phyloP scores from a whole-genome alignment of 2,888 invertebrate species.

The Thera obeliscata region DNA sequence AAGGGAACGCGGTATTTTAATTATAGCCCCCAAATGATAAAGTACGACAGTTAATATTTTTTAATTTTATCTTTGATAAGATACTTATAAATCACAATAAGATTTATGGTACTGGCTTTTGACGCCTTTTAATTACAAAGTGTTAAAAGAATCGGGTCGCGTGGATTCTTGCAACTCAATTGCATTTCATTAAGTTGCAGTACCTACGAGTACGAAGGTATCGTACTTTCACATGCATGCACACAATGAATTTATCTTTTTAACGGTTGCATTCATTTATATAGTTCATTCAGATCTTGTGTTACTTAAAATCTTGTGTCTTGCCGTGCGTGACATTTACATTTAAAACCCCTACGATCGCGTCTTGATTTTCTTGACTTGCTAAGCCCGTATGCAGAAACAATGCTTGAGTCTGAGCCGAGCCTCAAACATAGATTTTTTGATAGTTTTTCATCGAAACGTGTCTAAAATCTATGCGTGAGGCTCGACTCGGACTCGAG shows the following conservation, averaged over 20 bases:
- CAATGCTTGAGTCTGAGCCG: too few species aligned
- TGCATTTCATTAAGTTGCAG: constrained; percentile 22
- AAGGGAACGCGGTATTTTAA: constrained; percentile 51
- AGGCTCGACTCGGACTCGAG: too few species aligned
- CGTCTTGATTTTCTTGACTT: too few species aligned
- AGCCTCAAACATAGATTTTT: too few species aligned
- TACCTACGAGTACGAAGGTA: constrained; percentile 8
- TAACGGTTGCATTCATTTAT: not conserved
- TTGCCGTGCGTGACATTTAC: too few species aligned
- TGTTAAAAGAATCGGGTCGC: constrained; percentile 29
- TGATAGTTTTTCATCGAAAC: too few species aligned
- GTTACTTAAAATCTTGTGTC: too few species aligned
- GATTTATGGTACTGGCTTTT: constrained; percentile 41
- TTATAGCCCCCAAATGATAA: constrained; percentile 52
- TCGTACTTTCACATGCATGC: constrained; percentile 19
- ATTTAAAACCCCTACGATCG: too few species aligned
- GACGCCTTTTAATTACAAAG: constrained; percentile 43
- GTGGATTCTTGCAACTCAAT: constrained; percentile 23
- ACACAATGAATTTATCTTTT: not conserved
- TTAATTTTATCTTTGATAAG: constrained; percentile 50
- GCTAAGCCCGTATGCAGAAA: too few species aligned
- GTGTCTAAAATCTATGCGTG: too few species aligned
- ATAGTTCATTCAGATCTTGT: not conserved
- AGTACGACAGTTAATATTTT: constrained; percentile 51
- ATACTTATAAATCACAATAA: constrained; percentile 44